These are phyloP conservation scores for Echiichthys vipera DNA, from an alignment of 2,797 vertebrate genomes.

Conservation along the genomic window DNA sequence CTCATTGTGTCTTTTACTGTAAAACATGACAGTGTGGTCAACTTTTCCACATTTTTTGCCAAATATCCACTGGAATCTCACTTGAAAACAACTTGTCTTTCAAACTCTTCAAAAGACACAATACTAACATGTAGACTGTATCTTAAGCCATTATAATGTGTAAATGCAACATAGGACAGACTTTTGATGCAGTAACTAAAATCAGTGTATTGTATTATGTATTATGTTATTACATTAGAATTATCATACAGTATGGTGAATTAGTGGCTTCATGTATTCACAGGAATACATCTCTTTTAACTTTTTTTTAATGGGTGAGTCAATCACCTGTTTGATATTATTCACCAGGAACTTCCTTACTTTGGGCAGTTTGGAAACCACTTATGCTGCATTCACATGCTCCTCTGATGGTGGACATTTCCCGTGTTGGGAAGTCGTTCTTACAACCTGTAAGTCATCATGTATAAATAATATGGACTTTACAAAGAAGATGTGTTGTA, in stretches of 20 bases:
- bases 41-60: not conserved
- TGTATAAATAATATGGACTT: no score
- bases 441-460: no score
- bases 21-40: not conserved
- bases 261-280: not conserved
- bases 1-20: not conserved
- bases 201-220: not conserved
- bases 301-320: not conserved
- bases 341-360: not conserved
- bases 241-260: not conserved
- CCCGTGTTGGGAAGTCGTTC: no score
- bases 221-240: not conserved
- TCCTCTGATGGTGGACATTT: no score
- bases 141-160: not conserved
- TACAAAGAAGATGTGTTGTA: no score
- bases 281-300: not conserved
- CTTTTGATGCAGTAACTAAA: not conserved
- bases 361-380: slow-evolving; percentile 7
- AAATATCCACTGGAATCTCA: not conserved
- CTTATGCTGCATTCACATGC: no score
- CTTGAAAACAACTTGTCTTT: not conserved
- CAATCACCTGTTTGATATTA: not conserved
- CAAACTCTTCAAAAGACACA: not conserved
- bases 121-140: not conserved
- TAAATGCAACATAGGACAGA: not conserved